Conservation (phyloP, 2,797 vertebrate species). For the Lophotriccus pileatus region DNA sequence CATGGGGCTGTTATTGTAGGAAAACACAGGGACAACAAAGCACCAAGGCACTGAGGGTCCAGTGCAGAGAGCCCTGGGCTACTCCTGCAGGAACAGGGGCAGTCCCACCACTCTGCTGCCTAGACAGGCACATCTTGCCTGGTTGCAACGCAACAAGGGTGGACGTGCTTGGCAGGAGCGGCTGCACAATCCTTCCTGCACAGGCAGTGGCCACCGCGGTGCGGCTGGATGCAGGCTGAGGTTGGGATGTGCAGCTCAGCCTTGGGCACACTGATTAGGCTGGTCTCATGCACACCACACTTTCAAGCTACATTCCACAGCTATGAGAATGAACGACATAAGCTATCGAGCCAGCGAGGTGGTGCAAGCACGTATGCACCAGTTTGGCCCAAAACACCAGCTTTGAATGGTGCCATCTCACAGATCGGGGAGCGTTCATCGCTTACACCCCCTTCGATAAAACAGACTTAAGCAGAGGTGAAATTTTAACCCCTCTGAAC, state of each 20-base stretch:
- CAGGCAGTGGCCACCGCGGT: rapidly evolving
- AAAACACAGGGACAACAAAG: rapidly evolving
- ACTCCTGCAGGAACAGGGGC: background rate
- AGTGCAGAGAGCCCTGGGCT: background rate
- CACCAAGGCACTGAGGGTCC: background rate
- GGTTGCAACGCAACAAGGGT: rapidly evolving
- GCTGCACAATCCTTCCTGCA: background rate
- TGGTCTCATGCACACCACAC: background rate
- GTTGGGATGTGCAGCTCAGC: rapidly evolving
- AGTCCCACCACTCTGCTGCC: background rate
- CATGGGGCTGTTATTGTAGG: rapidly evolving
- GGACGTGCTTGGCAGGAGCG: background rate
- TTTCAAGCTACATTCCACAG: background rate
- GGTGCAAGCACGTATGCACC: rapidly evolving
- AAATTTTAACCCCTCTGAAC: background rate
- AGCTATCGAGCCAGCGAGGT: background rate
- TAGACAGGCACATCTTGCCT: rapidly evolving
- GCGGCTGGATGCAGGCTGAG: background rate
- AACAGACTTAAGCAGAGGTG: background rate
- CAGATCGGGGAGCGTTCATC: background rate
- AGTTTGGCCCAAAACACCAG: background rate
- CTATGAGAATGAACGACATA: background rate
- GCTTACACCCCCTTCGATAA: background rate
- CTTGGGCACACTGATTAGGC: background rate
- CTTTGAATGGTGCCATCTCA: background rate